phyloP scores from a whole-genome alignment of 2,797 vertebrate species.

The Gallinago stenura region DNA sequence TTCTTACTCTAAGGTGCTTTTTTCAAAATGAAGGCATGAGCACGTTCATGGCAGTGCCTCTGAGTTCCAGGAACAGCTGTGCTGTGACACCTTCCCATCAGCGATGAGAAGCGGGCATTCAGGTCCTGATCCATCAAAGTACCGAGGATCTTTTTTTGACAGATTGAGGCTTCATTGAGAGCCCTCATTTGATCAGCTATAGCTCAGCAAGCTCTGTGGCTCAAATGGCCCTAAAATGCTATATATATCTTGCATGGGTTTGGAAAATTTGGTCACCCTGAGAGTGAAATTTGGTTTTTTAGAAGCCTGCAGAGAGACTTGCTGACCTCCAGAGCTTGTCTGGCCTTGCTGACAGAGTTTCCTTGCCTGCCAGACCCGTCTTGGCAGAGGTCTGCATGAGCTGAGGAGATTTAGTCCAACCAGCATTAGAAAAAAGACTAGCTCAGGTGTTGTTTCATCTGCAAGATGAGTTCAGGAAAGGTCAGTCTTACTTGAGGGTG shows the following conservation, averaged over 20 bases:
- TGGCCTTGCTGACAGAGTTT: background rate
- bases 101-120: background rate
- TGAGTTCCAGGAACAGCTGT: background rate
- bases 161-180: background rate
- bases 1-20: background rate
- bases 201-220: background rate
- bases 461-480: background rate
- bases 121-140: background rate
- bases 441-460: background rate
- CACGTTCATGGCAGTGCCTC: background rate
- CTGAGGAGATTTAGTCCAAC: background rate
- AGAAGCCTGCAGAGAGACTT: background rate
- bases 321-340: background rate
- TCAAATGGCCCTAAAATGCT: background rate
- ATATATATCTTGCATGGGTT: background rate
- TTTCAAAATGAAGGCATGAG: background rate
- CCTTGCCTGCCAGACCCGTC: background rate
- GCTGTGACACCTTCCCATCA: background rate
- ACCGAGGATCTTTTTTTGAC: background rate
- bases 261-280: background rate
- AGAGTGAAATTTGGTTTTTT: background rate
- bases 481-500: background rate
- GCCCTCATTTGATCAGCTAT: background rate
- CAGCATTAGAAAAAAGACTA: background rate
- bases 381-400: background rate